These are phyloP conservation scores for Dolomedes plantarius DNA, from an alignment of 2,888 invertebrate species.

Conservation along the genomic window DNA sequence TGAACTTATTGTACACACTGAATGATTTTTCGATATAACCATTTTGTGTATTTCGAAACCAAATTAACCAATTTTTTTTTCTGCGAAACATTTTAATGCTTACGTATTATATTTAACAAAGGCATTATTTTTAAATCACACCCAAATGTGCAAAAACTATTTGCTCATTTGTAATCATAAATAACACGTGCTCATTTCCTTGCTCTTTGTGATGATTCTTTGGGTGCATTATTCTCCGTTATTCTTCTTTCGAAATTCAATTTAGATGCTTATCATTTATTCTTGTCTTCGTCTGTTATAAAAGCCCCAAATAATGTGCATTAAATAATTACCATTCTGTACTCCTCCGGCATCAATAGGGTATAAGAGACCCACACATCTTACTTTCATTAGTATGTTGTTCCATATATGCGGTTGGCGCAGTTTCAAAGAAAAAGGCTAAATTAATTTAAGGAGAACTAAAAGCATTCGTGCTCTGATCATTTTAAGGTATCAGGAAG, in stretches of 20 bases:
- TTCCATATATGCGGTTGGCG: not conserved
- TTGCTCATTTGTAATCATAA: not conserved
- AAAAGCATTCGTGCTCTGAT: not conserved
- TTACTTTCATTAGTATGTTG: not conserved
- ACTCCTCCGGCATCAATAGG: not conserved
- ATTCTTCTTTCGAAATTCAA: not conserved
- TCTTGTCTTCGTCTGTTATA: not conserved
- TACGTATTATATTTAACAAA: no score
- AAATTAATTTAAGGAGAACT: not conserved
- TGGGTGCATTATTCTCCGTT: not conserved
- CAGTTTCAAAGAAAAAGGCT: not conserved
- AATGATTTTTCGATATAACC: no score
- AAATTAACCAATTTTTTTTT: no score
- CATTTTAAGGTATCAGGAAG: no score
- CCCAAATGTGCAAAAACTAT: not conserved
- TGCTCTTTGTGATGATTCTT: not conserved
- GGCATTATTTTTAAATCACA: not conserved
- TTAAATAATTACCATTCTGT: not conserved
- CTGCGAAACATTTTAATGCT: no score
- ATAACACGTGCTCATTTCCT: not conserved
- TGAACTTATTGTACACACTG: no score
- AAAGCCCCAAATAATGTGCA: not conserved
- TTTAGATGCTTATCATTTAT: not conserved
- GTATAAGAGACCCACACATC: not conserved
- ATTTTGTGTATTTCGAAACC: no score